Percentiles rank a stretch among this genome's conserved stretches.
Evolutionary conservation across 2,888 invertebrate genomes (phyloP).

Genomic region (Pantelozetes paolii): DNA sequence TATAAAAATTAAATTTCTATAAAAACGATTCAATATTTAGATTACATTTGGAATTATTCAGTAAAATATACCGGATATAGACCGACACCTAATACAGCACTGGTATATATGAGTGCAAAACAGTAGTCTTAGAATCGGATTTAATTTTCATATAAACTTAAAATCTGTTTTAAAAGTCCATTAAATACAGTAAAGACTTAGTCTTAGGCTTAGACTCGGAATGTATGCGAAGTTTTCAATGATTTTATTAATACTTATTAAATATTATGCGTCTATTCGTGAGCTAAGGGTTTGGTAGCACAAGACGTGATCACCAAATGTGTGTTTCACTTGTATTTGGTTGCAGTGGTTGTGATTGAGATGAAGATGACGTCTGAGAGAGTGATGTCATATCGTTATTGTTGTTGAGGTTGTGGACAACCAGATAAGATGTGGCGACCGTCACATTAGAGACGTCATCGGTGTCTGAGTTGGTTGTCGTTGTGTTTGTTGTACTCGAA

Average conservation of each 20-base stretch:
- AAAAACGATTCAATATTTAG: slow-evolving; percentile 3
- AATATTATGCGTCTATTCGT: slow-evolving; percentile 5
- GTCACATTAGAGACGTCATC: slow-evolving; percentile 27
- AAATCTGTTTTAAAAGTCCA: too few relatives aligned
- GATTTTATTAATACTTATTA: not conserved
- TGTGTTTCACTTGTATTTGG: slow-evolving; percentile 6
- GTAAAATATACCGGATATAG: too few relatives aligned
- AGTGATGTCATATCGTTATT: slow-evolving; percentile 10
- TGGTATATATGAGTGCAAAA: too few relatives aligned
- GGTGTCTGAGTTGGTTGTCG: slow-evolving; percentile 26
- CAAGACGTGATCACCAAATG: slow-evolving; percentile 14
- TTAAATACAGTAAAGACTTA: too few relatives aligned
- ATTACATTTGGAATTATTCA: not conserved
- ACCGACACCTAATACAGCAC: too few relatives aligned
- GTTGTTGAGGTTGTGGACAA: not conserved
- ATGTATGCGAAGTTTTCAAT: too few relatives aligned
- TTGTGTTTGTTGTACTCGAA: slow-evolving; percentile 31
- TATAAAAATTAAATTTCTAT: slow-evolving; percentile 17
- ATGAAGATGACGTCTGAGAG: slow-evolving; percentile 2
- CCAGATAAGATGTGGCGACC: slow-evolving; percentile 23
- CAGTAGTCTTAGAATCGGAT: too few relatives aligned
- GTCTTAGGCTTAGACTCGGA: too few relatives aligned
- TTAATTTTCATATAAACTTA: too few relatives aligned
- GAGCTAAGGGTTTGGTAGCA: slow-evolving; percentile 16
- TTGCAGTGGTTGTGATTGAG: slow-evolving; percentile 15